Evolutionary conservation across 2,113 vertebrate species (phyloP).

Genomic region (Colossoma macropomum): DNA sequence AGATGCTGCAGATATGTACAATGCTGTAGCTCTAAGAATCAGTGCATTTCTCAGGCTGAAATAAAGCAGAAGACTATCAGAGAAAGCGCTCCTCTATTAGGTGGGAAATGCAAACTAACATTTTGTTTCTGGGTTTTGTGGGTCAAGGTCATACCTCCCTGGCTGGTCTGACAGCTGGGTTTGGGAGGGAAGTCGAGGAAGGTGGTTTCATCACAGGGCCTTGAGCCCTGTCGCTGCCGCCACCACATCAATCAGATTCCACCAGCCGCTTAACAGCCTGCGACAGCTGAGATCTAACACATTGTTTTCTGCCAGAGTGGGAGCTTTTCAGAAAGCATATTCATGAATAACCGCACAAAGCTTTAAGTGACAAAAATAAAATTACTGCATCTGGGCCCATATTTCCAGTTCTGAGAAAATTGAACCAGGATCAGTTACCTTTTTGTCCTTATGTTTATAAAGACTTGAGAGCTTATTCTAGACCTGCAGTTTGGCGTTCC

Average conservation of each 20-base stretch:
- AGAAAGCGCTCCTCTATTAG: conserved; percentile 60
- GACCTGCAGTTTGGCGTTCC: too few relatives aligned
- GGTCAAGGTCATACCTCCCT: conserved; percentile 65
- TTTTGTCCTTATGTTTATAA: too few relatives aligned
- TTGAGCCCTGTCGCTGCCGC: conserved; percentile 59
- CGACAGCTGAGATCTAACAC: conserved; percentile 72
- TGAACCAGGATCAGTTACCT: too few relatives aligned
- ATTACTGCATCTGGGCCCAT: too few relatives aligned
- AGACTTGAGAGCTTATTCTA: too few relatives aligned
- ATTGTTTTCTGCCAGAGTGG: conserved; percentile 21
- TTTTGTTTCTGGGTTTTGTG: conserved; percentile 48
- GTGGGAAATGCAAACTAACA: conserved; percentile 62
- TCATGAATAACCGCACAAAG: neutral
- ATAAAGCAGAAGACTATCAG: conserved; percentile 60
- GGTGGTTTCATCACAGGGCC: conserved; percentile 62
- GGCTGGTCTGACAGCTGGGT: conserved; percentile 58
- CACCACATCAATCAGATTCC: conserved; percentile 78
- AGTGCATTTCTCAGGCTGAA: too few relatives aligned
- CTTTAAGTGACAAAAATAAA: neutral
- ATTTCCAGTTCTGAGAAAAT: too few relatives aligned
- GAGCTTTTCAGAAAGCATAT: conserved; percentile 3
- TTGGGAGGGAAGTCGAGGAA: conserved; percentile 66
- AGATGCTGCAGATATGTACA: too few relatives aligned
- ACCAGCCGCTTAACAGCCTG: conserved; percentile 69
- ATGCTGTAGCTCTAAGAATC: too few relatives aligned